These are phyloP conservation scores for Argyresthia goedartella DNA, from an alignment of 2,888 invertebrate genomes.

Conservation along the genomic window DNA sequence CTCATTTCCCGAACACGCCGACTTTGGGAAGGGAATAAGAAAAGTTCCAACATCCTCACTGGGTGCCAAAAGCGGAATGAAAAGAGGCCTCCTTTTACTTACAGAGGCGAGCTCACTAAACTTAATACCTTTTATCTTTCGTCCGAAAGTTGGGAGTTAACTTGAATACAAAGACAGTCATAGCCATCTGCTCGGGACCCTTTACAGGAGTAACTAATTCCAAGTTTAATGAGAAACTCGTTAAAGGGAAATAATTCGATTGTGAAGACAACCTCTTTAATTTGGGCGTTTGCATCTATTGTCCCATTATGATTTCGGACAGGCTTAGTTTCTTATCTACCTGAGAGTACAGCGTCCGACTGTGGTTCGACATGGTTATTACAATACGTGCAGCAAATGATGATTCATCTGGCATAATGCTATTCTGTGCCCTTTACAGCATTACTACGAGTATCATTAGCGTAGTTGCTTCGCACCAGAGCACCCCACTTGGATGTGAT, in stretches of 20 bases:
- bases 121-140: conserved; percentile 62
- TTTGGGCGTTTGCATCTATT: conserved; percentile 25
- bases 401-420: conserved; percentile 25
- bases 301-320: conserved; percentile 24
- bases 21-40: conserved; percentile 49
- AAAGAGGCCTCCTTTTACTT: conserved; percentile 35
- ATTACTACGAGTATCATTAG: conserved; percentile 32
- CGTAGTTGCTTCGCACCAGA: conserved; percentile 35
- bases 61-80: conserved; percentile 40
- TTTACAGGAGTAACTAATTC: conserved; percentile 45
- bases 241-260: conserved; percentile 50
- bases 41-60: conserved; percentile 49
- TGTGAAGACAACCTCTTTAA: conserved; percentile 38
- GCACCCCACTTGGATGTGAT: conserved; percentile 19
- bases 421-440: conserved; percentile 28
- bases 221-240: conserved; percentile 57
- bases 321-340: conserved; percentile 19
- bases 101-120: conserved; percentile 38
- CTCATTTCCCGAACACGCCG: conserved; percentile 60
- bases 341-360: not conserved
- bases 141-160: conserved; percentile 55
- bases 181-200: conserved; percentile 48
- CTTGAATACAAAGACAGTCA: conserved; percentile 52
- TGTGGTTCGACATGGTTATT: conserved; percentile 12
- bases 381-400: conserved; percentile 17